phyloP scores from a whole-genome alignment of 2,113 vertebrate species.

The Halichoerus grypus region DNA sequence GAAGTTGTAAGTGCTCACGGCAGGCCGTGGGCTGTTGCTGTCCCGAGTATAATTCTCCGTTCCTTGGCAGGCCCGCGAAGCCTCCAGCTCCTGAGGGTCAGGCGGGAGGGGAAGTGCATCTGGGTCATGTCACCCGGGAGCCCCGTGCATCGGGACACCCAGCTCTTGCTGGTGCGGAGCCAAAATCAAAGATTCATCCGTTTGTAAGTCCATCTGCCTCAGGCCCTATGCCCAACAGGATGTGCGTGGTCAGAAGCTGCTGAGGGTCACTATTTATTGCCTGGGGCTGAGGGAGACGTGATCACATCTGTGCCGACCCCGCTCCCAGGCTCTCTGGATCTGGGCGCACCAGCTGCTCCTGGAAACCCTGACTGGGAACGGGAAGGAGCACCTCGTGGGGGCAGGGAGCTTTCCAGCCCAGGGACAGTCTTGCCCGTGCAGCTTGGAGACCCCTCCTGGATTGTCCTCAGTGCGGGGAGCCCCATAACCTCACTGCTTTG shows the following conservation, averaged over 20 bases:
- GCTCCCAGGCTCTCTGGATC: neutral
- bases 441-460: neutral
- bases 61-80: neutral
- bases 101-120: neutral
- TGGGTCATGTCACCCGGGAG: neutral
- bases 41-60: fast-evolving
- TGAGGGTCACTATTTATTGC: neutral
- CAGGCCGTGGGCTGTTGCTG: fast-evolving
- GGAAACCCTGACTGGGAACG: neutral
- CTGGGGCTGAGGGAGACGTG: neutral
- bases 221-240: conserved; percentile 31
- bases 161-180: neutral
- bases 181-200: neutral
- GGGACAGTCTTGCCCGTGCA: neutral
- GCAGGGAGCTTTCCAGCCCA: no score
- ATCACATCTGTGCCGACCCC: neutral
- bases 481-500: fast-evolving
- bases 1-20: fast-evolving
- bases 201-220: neutral
- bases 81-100: neutral
- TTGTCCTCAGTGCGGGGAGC: neutral
- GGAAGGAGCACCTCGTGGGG: fast-evolving
- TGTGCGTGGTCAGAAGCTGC: neutral
- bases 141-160: fast-evolving
- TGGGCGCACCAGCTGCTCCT: neutral